Evolutionary conservation across 2,797 vertebrate species (phyloP).

Genomic region (Erpetoichthys calabaricus): DNA sequence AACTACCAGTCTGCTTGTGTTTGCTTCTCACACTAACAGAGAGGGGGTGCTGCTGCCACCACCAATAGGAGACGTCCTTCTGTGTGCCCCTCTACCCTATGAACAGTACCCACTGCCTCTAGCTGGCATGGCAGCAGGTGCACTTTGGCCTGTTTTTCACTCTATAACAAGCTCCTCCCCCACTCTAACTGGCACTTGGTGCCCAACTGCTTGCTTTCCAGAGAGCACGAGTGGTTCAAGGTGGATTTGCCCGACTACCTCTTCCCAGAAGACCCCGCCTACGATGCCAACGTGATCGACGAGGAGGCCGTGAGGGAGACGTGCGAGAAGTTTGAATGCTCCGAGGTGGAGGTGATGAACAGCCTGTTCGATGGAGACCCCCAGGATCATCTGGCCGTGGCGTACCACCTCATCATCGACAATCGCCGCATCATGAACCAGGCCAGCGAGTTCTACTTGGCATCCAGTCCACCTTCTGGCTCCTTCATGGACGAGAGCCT

Average conservation of each 20-base stretch:
- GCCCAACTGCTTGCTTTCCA: slow-evolving; percentile 11
- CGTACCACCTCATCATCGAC: slow-evolving; percentile 94
- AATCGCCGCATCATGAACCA: slow-evolving; percentile 98
- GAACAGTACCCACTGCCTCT: too few relatives aligned
- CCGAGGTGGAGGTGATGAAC: slow-evolving; percentile 78
- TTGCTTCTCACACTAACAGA: too few relatives aligned
- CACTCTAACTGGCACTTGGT: neutral
- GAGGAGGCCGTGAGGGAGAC: slow-evolving; percentile 91
- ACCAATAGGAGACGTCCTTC: too few relatives aligned
- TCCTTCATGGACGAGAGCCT: slow-evolving; percentile 92
- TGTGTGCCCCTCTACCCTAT: too few relatives aligned
- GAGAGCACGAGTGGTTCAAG: slow-evolving; percentile 95
- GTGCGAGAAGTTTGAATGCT: slow-evolving; percentile 93
- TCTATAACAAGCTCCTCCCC: slow-evolving; percentile 8
- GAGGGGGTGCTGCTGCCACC: too few relatives aligned
- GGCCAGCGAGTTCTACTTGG: slow-evolving; percentile 96
- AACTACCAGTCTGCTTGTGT: too few relatives aligned
- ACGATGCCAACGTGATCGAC: slow-evolving; percentile 77
- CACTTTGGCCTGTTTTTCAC: slow-evolving; percentile 14
- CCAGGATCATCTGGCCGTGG: slow-evolving; percentile 89
- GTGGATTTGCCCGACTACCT: slow-evolving; percentile 88
- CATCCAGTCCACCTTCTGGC: slow-evolving; percentile 86
- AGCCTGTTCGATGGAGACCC: slow-evolving; percentile 92
- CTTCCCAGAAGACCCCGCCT: slow-evolving; percentile 91
- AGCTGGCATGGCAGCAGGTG: neutral